Evolutionary conservation across 2,797 vertebrate species (phyloP).

Genomic region (Sebastes alutus): DNA sequence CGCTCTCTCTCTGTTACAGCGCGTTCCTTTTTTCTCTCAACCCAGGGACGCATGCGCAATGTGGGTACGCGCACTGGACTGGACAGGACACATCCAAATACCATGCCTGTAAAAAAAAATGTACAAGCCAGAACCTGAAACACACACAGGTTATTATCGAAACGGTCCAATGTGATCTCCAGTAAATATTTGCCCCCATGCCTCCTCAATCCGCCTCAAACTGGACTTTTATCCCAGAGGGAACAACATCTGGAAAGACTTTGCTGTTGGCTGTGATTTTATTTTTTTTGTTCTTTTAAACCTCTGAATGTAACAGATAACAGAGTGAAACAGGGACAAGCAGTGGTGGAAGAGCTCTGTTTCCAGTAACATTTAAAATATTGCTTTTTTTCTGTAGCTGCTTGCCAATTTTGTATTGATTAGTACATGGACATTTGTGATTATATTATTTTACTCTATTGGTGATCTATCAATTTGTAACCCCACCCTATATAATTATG

Average conservation of each 20-base stretch:
- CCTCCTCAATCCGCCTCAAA: neutral
- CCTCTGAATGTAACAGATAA: conserved; percentile 1
- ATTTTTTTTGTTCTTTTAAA: neutral
- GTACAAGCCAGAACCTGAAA: conserved; percentile 5
- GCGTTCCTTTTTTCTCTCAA: neutral
- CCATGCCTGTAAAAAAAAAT: neutral
- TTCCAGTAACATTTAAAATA: neutral
- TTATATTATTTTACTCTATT: too few relatives aligned
- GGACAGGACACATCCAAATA: neutral
- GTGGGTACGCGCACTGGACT: conserved; percentile 3
- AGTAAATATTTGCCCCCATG: neutral
- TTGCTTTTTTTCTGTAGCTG: neutral
- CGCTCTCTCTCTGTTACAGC: conserved; percentile 9
- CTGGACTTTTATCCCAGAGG: conserved; percentile 3
- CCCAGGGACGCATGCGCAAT: conserved; percentile 60
- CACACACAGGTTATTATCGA: neutral
- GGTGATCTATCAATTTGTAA: too few relatives aligned
- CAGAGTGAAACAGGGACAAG: neutral
- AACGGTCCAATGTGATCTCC: neutral
- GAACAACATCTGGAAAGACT: conserved; percentile 51
- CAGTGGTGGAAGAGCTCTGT: neutral
- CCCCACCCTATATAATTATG: too few relatives aligned
- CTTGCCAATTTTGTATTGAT: too few relatives aligned
- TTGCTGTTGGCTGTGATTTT: conserved; percentile 10
- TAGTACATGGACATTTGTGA: too few relatives aligned